Base-by-base conservation (phyloP, 2,113 vertebrate species). In the Setophaga coronata region DNA sequence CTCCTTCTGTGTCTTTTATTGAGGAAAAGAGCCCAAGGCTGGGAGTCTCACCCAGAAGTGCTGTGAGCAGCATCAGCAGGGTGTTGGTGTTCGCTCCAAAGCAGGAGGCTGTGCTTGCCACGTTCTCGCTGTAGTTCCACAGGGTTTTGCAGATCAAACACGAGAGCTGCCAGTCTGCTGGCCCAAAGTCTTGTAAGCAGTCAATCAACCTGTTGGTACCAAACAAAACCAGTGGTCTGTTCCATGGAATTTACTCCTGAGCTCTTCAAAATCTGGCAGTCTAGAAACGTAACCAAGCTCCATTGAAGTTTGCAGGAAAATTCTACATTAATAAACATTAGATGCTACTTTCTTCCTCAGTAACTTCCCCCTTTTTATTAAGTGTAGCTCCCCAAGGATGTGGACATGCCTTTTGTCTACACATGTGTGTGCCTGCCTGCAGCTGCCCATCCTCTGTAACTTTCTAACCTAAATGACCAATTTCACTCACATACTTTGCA, bases 141-240 rank as follows among this genome's bases (percentile, higher is more conserved):
- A 99, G 79, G 9, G 99, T 99, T 98, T 99, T 99, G 98, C 99
- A 99, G 64, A 99, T 97, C 96, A 99, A 97, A 69, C 98, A 98
- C 20, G 98, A 99, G 95, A 99, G 96, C 97, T 99, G 99, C 99
- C 99, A 99, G 90, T 99, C 99, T 51, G 96, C 97, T 1, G 98
- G 98, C 42, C 99, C 99, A 9, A 99, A 98, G 96, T 99, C 99
- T 97, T 94, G 97, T 82, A 99, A 98, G 91, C 99, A 99, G 80
- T 99, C 99, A 83, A 98, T 94, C 57, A 99, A 97, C 97, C 99
- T 99, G 97, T 28, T 36, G 50, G 76, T 10, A 65, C 50, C 73
- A 88, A 83, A 88, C 48, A 87, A 28, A 93, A 90, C 8, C 53
- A 61, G 42, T 6, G 29, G 8, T 93, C 80, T 73, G 33, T 18